Conservation (phyloP, 2,888 invertebrate species). For the Halictus quadricinctus region DNA sequence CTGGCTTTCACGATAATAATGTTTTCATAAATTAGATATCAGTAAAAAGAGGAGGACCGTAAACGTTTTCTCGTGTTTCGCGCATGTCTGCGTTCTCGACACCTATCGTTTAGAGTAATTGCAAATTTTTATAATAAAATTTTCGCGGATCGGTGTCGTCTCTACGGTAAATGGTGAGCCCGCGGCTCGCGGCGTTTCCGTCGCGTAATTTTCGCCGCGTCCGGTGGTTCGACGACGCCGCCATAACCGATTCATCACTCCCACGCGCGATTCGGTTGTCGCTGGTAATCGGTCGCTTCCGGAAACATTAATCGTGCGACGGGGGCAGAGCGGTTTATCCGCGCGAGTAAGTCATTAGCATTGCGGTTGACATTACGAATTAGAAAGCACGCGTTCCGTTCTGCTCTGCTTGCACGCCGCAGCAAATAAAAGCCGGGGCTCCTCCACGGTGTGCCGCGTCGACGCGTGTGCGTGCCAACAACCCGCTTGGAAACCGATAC, state of each 20-base stretch:
- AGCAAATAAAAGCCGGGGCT: constrained; percentile 45
- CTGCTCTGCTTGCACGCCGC: constrained; percentile 64
- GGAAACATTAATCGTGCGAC: constrained; percentile 66
- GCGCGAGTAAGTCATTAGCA: constrained; percentile 68
- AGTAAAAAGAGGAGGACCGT: not conserved
- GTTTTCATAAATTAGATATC: too few relatives aligned
- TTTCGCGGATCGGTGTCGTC: not conserved
- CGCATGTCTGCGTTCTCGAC: not conserved
- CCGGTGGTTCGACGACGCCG: not conserved
- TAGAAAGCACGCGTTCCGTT: constrained; percentile 71
- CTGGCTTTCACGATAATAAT: not conserved
- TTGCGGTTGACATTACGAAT: constrained; percentile 69
- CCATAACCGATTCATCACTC: constrained; percentile 61
- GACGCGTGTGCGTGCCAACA: constrained; percentile 10
- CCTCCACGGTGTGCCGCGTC: constrained; percentile 10
- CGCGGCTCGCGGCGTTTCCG: not conserved
- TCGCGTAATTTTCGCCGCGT: constrained; percentile 19
- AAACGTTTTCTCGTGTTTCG: not conserved
- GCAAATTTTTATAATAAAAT: too few relatives aligned
- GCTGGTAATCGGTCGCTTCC: constrained; percentile 63
- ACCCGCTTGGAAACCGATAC: constrained; percentile 44
- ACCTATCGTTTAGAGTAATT: not conserved
- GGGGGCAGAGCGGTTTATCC: constrained; percentile 43
- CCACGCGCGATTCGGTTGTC: constrained; percentile 51
- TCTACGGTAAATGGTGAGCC: not conserved